phyloP scores from a whole-genome alignment of 2,888 invertebrate species.

The Folsomia manolachei region DNA sequence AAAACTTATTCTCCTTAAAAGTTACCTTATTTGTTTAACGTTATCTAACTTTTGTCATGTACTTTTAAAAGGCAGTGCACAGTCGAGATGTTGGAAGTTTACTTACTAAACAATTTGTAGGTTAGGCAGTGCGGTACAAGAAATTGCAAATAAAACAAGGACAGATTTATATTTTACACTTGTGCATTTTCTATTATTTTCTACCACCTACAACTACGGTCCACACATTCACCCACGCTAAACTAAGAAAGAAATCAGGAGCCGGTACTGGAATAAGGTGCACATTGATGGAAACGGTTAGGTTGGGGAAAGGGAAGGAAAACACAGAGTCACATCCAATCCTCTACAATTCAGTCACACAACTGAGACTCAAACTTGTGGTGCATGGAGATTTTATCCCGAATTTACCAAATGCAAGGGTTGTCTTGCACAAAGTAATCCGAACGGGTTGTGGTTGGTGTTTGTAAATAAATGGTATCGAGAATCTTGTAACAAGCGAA shows the following conservation, averaged over 20 bases:
- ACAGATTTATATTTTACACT: too few species aligned
- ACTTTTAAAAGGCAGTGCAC: not conserved
- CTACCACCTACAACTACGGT: not conserved
- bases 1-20: too few species aligned
- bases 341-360: conserved; percentile 39
- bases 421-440: too few species aligned
- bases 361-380: conserved; percentile 25
- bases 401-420: too few species aligned
- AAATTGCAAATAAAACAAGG: not conserved
- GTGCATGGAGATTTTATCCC: conserved; percentile 17
- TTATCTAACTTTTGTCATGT: not conserved
- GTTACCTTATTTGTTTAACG: too few species aligned
- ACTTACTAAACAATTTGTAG: not conserved
- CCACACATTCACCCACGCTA: not conserved
- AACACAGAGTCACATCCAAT: conserved; percentile 38
- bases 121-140: not conserved
- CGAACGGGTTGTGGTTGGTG: too few species aligned
- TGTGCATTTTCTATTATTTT: too few species aligned
- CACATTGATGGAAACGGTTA: conserved; percentile 17
- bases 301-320: conserved; percentile 27
- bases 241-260: not conserved
- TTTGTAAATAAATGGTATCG: too few species aligned
- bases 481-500: too few species aligned
- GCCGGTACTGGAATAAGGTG: not conserved
- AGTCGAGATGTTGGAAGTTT: not conserved